These are phyloP conservation scores for Drosophila pseudoobscura DNA, from an alignment of 1,140 invertebrate species.

Conservation along the genomic window DNA sequence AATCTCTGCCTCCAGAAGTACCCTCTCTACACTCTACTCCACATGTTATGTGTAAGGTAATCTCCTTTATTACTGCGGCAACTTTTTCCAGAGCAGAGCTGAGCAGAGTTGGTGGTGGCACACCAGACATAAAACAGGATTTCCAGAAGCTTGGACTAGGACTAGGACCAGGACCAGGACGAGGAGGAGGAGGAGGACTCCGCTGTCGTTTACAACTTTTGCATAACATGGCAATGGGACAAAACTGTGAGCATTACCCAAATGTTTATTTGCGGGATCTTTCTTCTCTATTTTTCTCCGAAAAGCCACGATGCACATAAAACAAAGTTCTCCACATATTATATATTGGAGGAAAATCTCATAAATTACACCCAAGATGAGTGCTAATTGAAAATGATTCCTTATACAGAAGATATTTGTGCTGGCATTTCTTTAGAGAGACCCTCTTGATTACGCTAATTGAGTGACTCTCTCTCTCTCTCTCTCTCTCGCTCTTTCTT, in stretches of 20 bases:
- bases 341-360: slow-evolving; percentile 49
- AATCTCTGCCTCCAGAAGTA: slow-evolving; percentile 1
- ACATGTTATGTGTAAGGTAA: slow-evolving; percentile 77
- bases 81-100: slow-evolving; percentile 49
- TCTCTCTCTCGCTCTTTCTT: neutral
- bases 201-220: slow-evolving; percentile 63
- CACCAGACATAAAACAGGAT: slow-evolving; percentile 65
- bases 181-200: too few relatives aligned
- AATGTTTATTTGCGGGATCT: slow-evolving; percentile 70
- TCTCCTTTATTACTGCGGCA: slow-evolving; percentile 80
- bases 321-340: slow-evolving; percentile 70
- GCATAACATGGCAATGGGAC: slow-evolving; percentile 63
- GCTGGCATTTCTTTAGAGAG: neutral
- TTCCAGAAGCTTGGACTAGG: slow-evolving; percentile 29
- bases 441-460: slow-evolving; percentile 30
- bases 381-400: slow-evolving; percentile 67
- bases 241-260: slow-evolving; percentile 70
- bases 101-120: slow-evolving; percentile 1
- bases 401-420: slow-evolving; percentile 39
- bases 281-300: slow-evolving; percentile 1
- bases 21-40: slow-evolving; percentile 21
- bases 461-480: slow-evolving; percentile 26
- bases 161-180: neutral
- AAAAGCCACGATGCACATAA: slow-evolving; percentile 64
- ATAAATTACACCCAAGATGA: slow-evolving; percentile 33